Evolutionary conservation across 2,888 invertebrate species (phyloP).

Genomic region (Athripsodes cinereus): DNA sequence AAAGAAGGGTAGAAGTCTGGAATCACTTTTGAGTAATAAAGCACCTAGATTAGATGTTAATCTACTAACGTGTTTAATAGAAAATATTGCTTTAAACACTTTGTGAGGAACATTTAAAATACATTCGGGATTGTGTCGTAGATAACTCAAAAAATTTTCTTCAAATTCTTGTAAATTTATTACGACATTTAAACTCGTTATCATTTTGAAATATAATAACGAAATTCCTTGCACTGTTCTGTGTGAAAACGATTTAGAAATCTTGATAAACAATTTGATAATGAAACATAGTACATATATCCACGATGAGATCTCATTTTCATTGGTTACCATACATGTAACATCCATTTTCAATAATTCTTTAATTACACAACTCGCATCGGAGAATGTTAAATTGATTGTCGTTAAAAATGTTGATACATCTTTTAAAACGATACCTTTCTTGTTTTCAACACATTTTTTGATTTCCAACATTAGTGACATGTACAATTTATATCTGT

Average conservation of each 20-base stretch:
- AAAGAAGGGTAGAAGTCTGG: slow-evolving; percentile 43
- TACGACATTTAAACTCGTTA: slow-evolving; percentile 38
- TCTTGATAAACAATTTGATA: slow-evolving; percentile 43
- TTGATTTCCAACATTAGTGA: slow-evolving; percentile 43
- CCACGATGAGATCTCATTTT: slow-evolving; percentile 48
- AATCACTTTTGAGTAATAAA: slow-evolving; percentile 51
- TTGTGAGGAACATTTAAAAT: slow-evolving; percentile 45
- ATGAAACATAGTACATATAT: slow-evolving; percentile 45
- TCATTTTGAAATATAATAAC: slow-evolving; percentile 42
- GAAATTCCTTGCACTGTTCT: slow-evolving; percentile 39
- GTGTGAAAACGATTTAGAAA: slow-evolving; percentile 32
- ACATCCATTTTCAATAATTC: slow-evolving; percentile 32
- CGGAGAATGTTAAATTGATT: slow-evolving; percentile 13
- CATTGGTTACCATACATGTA: slow-evolving; percentile 39
- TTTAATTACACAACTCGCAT: slow-evolving; percentile 38
- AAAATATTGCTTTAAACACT: slow-evolving; percentile 50
- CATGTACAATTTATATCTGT: slow-evolving; percentile 49
- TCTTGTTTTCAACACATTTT: slow-evolving; percentile 41
- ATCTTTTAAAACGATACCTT: slow-evolving; percentile 36
- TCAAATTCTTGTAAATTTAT: slow-evolving; percentile 52
- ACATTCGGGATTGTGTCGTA: slow-evolving; percentile 56
- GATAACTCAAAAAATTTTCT: slow-evolving; percentile 48
- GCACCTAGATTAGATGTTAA: slow-evolving; percentile 52
- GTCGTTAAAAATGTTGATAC: slow-evolving; percentile 39
- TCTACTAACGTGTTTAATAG: slow-evolving; percentile 48